A percentile compares a stretch with the other conserved stretches of the same genome.
These are phyloP conservation scores for Lasioglossum villosulum DNA, from an alignment of 2,888 invertebrate species.

Conservation along the genomic window DNA sequence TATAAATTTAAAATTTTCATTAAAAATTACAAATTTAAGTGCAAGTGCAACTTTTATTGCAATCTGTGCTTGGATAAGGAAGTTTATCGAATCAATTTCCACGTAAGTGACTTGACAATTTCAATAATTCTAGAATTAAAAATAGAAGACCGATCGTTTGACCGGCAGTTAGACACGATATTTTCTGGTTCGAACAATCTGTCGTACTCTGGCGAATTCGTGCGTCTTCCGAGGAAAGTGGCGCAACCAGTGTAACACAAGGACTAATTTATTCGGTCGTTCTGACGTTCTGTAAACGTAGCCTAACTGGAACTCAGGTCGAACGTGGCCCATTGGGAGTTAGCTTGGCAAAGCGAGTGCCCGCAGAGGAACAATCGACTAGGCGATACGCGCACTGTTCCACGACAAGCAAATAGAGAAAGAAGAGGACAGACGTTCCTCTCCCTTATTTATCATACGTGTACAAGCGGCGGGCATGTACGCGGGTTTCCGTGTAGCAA, in stretches of 20 bases:
- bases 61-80: too few species aligned
- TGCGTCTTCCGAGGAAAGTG: neutral
- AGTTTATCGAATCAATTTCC: too few species aligned
- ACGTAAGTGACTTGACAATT: too few species aligned
- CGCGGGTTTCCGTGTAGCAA: constrained; percentile 52
- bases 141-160: too few species aligned
- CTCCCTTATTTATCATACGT: constrained; percentile 64
- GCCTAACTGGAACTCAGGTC: neutral
- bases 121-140: too few species aligned
- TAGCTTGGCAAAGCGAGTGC: constrained; percentile 20
- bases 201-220: neutral
- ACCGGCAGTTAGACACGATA: neutral
- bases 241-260: neutral
- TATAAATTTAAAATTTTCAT: too few species aligned
- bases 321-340: neutral
- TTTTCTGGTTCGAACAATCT: neutral
- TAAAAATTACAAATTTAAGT: too few species aligned
- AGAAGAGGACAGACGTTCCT: constrained; percentile 51
- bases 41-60: too few species aligned
- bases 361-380: constrained; percentile 45
- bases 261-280: neutral
- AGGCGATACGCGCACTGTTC: constrained; percentile 42
- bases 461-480: constrained; percentile 56
- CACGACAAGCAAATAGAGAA: constrained; percentile 47
- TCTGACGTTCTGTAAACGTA: neutral